These are phyloP conservation scores for Horisme vitalbata DNA, from an alignment of 2,888 invertebrate genomes.

Conservation along the genomic window DNA sequence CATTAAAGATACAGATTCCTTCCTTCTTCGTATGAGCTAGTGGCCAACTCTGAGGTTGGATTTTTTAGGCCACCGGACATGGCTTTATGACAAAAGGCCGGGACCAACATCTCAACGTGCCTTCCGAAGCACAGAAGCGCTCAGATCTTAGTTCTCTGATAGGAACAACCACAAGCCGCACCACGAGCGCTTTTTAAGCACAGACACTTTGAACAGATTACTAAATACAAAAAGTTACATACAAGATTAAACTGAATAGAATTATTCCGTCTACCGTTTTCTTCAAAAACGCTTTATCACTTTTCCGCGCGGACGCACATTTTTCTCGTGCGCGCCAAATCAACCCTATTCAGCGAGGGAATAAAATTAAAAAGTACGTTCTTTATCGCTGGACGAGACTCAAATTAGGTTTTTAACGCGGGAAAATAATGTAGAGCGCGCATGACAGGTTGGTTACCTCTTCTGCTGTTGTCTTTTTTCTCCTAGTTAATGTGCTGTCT, in stretches of 20 bases:
- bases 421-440: slow-evolving; percentile 11
- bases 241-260: slow-evolving; percentile 9
- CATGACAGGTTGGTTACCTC: neutral
- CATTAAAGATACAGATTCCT: too few species aligned
- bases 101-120: too few species aligned
- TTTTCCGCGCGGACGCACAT: slow-evolving; percentile 34
- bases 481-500: neutral
- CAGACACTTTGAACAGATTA: too few species aligned
- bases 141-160: too few species aligned
- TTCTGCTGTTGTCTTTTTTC: neutral
- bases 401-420: slow-evolving; percentile 55
- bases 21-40: too few species aligned
- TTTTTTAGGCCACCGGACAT: too few species aligned
- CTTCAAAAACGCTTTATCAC: slow-evolving; percentile 29
- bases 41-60: too few species aligned
- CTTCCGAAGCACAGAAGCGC: too few species aligned
- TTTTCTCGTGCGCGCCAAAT: slow-evolving; percentile 45
- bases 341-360: slow-evolving; percentile 53
- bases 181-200: too few species aligned
- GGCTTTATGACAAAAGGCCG: too few species aligned
- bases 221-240: too few species aligned
- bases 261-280: slow-evolving; percentile 12
- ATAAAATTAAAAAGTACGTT: slow-evolving; percentile 50
- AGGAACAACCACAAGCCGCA: too few species aligned
- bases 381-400: slow-evolving; percentile 37